Conservation (phyloP, 1,140 invertebrate species). For the Calosoma granatense region DNA sequence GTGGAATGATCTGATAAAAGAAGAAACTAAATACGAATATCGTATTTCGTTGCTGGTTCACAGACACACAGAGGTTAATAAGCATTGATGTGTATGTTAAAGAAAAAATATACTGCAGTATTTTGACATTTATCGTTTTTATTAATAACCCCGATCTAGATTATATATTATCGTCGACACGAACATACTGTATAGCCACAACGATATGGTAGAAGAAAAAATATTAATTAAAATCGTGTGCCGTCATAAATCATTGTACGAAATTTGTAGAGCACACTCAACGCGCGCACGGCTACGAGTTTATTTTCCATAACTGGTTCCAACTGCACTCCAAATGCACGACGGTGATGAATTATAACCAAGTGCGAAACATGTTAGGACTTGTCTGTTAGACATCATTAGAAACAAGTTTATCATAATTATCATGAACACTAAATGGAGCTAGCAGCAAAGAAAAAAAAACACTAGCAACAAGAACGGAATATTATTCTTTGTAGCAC, state of each 20-base stretch:
- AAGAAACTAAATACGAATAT: no score
- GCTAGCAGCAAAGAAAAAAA: no score
- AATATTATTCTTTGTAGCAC: no score
- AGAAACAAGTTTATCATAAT: neutral
- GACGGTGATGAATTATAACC: neutral
- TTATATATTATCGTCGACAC: neutral
- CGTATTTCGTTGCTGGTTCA: neutral
- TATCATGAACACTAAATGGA: neutral
- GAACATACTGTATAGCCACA: neutral
- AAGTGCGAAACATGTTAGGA: neutral
- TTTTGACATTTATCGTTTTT: neutral
- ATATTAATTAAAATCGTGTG: neutral
- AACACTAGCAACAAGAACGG: no score
- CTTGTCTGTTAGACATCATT: neutral
- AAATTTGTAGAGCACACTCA: neutral
- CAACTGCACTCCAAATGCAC: neutral
- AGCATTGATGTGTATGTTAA: neutral
- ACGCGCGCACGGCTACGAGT: no score
- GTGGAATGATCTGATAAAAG: no score
- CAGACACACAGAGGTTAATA: neutral
- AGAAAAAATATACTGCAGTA: neutral
- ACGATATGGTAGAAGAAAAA: neutral
- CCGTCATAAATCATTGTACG: neutral
- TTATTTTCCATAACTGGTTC: neutral
- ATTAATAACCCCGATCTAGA: neutral